phyloP scores from a whole-genome alignment of 2,797 vertebrate species.

The Tauraco hartlaubi region DNA sequence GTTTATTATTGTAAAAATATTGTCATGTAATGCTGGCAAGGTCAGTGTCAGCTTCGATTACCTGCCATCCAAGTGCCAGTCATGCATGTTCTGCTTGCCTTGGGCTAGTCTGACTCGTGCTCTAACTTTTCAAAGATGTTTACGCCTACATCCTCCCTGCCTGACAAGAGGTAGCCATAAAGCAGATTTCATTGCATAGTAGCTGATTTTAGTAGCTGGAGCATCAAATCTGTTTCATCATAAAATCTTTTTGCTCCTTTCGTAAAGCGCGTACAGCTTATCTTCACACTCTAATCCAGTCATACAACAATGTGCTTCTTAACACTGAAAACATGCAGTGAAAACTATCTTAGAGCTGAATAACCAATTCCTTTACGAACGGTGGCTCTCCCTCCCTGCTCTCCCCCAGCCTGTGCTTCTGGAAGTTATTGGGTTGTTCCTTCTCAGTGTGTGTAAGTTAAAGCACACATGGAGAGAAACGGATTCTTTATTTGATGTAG shows the following conservation, averaged over 20 bases:
- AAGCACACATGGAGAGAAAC: neutral
- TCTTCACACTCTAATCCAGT: neutral
- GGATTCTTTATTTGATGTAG: neutral
- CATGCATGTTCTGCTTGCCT: constrained; percentile 34
- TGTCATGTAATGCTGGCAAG: constrained; percentile 9
- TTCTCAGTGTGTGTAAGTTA: neutral
- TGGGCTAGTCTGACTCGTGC: neutral
- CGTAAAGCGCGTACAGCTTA: neutral
- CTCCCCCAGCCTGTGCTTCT: neutral
- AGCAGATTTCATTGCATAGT: neutral
- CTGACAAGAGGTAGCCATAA: neutral
- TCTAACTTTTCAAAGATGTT: constrained; percentile 2
- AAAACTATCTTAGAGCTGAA: neutral
- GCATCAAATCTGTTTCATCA: neutral
- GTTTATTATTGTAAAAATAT: neutral
- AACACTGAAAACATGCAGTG: constrained; percentile 8
- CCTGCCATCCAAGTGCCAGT: constrained; percentile 42
- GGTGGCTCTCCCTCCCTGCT: neutral
- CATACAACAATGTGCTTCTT: neutral
- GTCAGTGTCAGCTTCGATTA: constrained; percentile 60
- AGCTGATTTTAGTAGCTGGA: neutral
- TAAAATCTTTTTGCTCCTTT: neutral
- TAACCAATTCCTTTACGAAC: neutral
- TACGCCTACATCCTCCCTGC: neutral
- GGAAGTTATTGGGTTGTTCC: neutral